A percentile compares a stretch with the other conserved stretches of the same genome.
These are phyloP conservation scores for Calidris pygmaea DNA, from an alignment of 2,113 vertebrate genomes.

Conservation along the genomic window DNA sequence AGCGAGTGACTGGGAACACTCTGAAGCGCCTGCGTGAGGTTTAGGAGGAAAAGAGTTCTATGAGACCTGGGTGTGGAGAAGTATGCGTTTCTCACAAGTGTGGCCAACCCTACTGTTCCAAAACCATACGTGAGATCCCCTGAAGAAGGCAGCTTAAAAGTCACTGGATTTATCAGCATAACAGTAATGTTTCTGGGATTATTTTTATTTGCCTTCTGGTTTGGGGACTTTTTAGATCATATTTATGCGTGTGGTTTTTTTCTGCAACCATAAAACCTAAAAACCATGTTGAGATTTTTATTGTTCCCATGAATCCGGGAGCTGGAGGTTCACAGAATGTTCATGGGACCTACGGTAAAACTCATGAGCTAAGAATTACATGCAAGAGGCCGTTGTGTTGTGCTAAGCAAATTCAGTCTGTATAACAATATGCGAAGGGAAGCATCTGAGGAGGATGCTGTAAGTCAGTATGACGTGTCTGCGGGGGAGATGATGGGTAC, in stretches of 20 bases:
- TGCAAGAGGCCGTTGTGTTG: background rate
- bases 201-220: slow-evolving; percentile 58
- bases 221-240: slow-evolving; percentile 14
- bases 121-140: background rate
- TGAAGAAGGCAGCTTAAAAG: background rate
- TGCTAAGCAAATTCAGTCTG: background rate
- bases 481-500: background rate
- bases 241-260: background rate
- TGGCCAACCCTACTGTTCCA: background rate
- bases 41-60: background rate
- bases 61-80: background rate
- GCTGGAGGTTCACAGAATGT: slow-evolving; percentile 47
- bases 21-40: background rate
- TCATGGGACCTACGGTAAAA: background rate
- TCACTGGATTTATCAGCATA: background rate
- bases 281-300: slow-evolving; percentile 37
- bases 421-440: background rate
- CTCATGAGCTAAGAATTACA: slow-evolving; percentile 17
- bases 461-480: background rate
- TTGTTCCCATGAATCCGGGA: slow-evolving; percentile 29
- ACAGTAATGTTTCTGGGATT: slow-evolving; percentile 35
- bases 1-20: background rate
- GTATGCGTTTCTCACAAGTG: background rate
- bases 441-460: background rate
- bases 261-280: slow-evolving; percentile 36